phyloP scores from a whole-genome alignment of 1,140 invertebrate species.

The Coenobita brevimanus region DNA sequence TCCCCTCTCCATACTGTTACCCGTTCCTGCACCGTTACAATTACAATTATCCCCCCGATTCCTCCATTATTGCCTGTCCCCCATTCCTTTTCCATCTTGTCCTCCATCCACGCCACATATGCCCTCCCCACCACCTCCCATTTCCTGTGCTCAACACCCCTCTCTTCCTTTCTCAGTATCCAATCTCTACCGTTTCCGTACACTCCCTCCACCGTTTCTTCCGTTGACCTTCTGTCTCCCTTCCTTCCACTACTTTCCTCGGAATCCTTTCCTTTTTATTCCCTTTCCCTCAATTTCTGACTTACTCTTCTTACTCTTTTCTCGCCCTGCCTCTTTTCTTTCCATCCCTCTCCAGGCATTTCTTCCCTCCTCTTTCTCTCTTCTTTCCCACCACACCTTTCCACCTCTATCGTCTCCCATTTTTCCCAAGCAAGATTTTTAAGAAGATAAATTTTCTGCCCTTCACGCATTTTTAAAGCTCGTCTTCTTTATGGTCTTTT shows the following conservation, averaged over 20 bases:
- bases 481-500: not conserved
- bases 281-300: not conserved
- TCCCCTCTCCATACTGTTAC: no score
- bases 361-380: not conserved
- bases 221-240: not conserved
- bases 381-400: not conserved
- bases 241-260: not conserved
- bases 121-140: not conserved
- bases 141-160: not conserved
- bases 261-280: no score
- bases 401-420: conserved; percentile 11
- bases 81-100: not conserved
- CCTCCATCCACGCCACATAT: not conserved
- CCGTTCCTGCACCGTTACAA: no score
- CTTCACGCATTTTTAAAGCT: no score
- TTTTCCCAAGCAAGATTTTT: not conserved
- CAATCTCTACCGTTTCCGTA: not conserved
- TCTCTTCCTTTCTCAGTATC: not conserved
- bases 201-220: not conserved
- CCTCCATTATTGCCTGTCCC: no score
- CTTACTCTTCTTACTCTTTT: not conserved
- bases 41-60: no score
- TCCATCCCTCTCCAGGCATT: not conserved
- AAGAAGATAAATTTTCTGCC: no score
- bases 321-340: not conserved